Base-by-base conservation (phyloP, 2,113 vertebrate genomes). In the Ramphastos sulfuratus region DNA sequence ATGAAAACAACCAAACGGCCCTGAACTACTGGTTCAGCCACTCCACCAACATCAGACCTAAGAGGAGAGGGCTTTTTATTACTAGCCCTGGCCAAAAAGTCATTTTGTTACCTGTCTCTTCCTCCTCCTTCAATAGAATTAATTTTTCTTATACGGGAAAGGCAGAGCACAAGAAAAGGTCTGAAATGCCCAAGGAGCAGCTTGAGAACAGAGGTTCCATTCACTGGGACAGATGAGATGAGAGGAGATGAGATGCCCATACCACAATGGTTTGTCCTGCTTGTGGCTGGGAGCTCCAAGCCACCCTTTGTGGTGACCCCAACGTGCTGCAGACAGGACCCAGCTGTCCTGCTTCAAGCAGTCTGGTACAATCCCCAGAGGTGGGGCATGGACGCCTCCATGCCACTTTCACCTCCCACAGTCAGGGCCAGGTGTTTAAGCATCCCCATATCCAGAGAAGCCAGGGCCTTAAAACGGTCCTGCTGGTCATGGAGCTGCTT, bases 271-370 rank as follows among this genome's bases (percentile, higher is more conserved):
- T 65, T 66, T n/a, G 35, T 83, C 48, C 84, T 75, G 77, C 65
- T 50, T 3, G 0, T 11, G 58, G 19, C 71, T 61, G 46, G 63
- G 27, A 76, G 67, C 46, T 94, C 48, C 56, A 65, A 58, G 61
- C 3, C 9, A 2, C 21, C 5, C 30, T 58, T 3, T 23, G 33
- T 2, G 12, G 50, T 52, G 73, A 76, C 14, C 24, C 67, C 67
- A 33, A 0, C 1, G 37, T 75, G 58, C 30, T 8, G 3, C 0
- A 2, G 52, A 19, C 63, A 85, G 79, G 11, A 52, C 7, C 13
- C 4, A 15, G 33, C 3, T 63, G 24, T n/a, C 70, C 65, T 7
- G 5, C 42, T 82, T 63, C 2, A 1, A 3, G 19, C 23, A 11
- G 28, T 7, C 44, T 48, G 66, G 15, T 72, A 55, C 0, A 0